Base-by-base conservation (phyloP, 2,888 invertebrate species). In the Epicampocera succincta region DNA sequence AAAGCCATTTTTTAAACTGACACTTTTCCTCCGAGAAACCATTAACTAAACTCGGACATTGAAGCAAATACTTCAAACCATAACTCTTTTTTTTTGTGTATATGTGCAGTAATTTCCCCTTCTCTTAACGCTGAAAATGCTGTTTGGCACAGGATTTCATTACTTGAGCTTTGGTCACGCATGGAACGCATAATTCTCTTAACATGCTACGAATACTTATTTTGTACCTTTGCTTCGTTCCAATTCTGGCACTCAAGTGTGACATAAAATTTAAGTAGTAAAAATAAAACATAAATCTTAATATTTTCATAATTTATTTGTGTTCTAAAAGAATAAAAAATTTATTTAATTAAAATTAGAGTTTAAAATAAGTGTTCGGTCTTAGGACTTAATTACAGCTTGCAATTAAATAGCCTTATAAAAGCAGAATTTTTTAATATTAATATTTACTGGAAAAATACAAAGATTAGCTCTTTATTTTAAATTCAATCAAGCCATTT, bases 51-150 rank as follows among this genome's bases (percentile, higher is more conserved):
- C 19, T n/a, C 60, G 72, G 61, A 52, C 75, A 76, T 80, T 42
- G 66, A 66, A 80, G 80, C 80, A 80, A 75, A 80, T 76, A 76
- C 66, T 69, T 75, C 66, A 56, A 60, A 71, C 60, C 60, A 80
- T 72, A 80, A 80, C 80, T 80, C 80, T 80, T 80, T 66, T 50
- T 40, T 21, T 74, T n/a, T n/a, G n/a, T n/a, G n/a, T n/a, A n/a
- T n/a, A n/a, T n/a, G n/a, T 60, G 25, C 29, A 12, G 12, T 50
- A 33, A 17, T n/a, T 40, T 25, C 1, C 50, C 42, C n/a, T n/a
- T 21, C 15, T 54, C 12, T 19, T 42, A 25, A 29, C 42, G 38
- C 17, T 50, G 25, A 12, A 40, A 15, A 25, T 9, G 17, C 40
- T 40, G 21, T 52, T 50, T 25, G 13, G 15, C 25, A 42, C 13